phyloP scores from a whole-genome alignment of 2,113 vertebrate species.

The Pangasianodon gigas region DNA sequence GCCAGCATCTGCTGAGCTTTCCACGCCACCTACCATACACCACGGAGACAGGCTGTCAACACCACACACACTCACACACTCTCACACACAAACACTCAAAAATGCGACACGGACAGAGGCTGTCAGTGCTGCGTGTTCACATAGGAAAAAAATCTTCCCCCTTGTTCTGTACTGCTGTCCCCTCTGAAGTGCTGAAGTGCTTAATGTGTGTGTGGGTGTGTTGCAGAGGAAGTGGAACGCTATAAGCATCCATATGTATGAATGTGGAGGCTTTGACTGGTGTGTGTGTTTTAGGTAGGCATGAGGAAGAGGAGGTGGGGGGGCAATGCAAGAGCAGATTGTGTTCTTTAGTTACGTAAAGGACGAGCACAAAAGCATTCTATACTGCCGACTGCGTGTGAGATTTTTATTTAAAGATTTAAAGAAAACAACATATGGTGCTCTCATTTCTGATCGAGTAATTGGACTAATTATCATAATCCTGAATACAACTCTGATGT shows the following conservation, averaged over 20 bases:
- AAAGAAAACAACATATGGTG: conserved; percentile 25
- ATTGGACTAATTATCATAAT: not conserved
- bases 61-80: conserved; percentile 6
- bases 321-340: not conserved
- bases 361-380: not conserved
- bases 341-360: conserved; percentile 13
- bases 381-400: not conserved
- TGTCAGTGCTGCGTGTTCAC: conserved; percentile 28
- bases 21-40: conserved; percentile 41
- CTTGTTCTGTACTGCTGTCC: conserved; percentile 24
- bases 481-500: not conserved
- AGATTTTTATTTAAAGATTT: not conserved
- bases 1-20: conserved; percentile 48
- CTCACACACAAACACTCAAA: not conserved
- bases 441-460: not conserved
- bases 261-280: conserved; percentile 17
- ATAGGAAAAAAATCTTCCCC: not conserved
- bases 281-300: conserved; percentile 8
- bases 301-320: not conserved
- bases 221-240: not conserved
- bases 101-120: conserved; percentile 5
- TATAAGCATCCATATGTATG: conserved; percentile 43
- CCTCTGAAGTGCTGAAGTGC: conserved; percentile 37
- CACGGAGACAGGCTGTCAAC: conserved; percentile 40
- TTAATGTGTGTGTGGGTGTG: conserved; percentile 33